These are phyloP conservation scores for Elgaria multicarinata DNA, from an alignment of 2,113 vertebrate genomes.

Conservation along the genomic window DNA sequence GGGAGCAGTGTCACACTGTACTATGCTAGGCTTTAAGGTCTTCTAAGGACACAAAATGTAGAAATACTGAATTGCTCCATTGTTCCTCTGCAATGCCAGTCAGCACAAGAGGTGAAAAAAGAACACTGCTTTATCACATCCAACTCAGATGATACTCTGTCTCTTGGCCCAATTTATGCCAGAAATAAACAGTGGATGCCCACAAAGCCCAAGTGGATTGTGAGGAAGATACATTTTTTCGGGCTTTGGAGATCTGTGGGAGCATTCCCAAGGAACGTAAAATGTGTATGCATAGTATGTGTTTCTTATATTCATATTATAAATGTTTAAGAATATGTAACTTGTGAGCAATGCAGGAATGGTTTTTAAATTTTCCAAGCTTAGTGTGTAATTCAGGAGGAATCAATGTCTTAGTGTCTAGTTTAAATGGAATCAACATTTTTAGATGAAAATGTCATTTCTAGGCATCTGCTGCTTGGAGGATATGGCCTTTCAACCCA, in stretches of 20 bases:
- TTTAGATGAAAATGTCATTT: not conserved
- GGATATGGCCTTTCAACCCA: not conserved
- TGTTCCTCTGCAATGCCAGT: conserved; percentile 2
- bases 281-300: too few relatives aligned
- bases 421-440: not conserved
- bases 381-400: not conserved
- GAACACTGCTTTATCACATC: not conserved
- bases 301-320: too few relatives aligned
- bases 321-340: not conserved
- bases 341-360: not conserved
- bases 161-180: not conserved
- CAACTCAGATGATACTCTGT: not conserved
- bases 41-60: not conserved
- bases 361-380: not conserved
- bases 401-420: not conserved
- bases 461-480: not conserved
- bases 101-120: not conserved
- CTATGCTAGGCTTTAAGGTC: not conserved
- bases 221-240: not conserved
- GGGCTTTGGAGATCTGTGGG: not conserved
- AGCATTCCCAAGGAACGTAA: too few relatives aligned
- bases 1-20: not conserved
- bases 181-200: not conserved
- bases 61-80: not conserved
- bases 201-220: not conserved